Percentiles rank a stretch among this genome's conserved stretches.
Evolutionary conservation across 2,113 vertebrate genomes (phyloP).

Genomic region (Vidua macroura): DNA sequence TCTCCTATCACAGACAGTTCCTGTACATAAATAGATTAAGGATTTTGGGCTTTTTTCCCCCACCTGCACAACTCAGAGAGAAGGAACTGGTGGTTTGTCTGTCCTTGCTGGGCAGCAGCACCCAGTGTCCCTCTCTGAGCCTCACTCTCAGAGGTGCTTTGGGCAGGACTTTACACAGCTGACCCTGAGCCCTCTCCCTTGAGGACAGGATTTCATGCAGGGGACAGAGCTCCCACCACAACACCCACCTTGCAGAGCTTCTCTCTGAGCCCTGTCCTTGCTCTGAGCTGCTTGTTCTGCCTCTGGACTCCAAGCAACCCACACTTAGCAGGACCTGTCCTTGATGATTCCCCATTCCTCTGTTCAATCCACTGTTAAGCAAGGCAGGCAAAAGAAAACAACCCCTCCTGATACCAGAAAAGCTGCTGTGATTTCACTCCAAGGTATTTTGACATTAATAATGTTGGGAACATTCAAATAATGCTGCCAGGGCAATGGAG

Average conservation of each 20-base stretch:
- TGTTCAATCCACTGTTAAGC: neutral
- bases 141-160: too few species aligned
- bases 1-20: neutral
- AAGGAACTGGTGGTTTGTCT: neutral
- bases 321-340: neutral
- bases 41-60: neutral
- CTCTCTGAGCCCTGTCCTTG: neutral
- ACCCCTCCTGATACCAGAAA: slow-evolving; percentile 6
- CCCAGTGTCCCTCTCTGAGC: accelerated
- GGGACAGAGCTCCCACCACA: neutral
- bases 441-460: slow-evolving; percentile 46
- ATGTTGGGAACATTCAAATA: slow-evolving; percentile 44
- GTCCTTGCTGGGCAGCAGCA: neutral
- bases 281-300: neutral
- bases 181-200: neutral
- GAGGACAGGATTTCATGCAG: neutral
- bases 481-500: slow-evolving; percentile 46
- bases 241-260: neutral
- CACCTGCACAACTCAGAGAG: neutral
- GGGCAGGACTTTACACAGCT: too few species aligned
- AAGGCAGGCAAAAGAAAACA: slow-evolving; percentile 16
- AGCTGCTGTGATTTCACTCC: slow-evolving; percentile 7
- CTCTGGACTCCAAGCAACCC: neutral
- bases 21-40: neutral
- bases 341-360: neutral